A percentile compares a stretch with the other conserved stretches of the same genome.
These are phyloP conservation scores for Alviniconcha marisindica DNA, from an alignment of 1,140 invertebrate genomes.

Conservation along the genomic window DNA sequence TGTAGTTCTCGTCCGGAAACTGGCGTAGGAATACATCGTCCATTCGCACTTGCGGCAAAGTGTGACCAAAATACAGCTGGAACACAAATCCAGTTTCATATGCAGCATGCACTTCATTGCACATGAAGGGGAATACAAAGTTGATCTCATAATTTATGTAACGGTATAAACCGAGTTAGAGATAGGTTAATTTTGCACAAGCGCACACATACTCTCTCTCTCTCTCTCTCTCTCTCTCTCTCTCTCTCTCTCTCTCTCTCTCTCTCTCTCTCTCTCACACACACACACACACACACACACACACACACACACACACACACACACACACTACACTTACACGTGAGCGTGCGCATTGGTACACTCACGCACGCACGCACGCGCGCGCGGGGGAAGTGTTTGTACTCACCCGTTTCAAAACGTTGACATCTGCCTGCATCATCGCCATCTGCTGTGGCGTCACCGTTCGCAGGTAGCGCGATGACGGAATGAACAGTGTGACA, in stretches of 20 bases:
- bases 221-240: constrained; percentile 10
- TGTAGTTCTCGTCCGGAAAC: constrained; percentile 46
- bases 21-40: constrained; percentile 57
- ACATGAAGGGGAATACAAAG: too few relatives aligned
- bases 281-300: neutral
- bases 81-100: neutral
- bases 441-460: constrained; percentile 43
- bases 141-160: too few relatives aligned
- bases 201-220: neutral
- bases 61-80: constrained; percentile 64
- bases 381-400: too few relatives aligned
- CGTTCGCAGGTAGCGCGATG: constrained; percentile 51
- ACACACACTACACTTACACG: neutral
- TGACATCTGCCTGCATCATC: constrained; percentile 48
- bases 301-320: neutral
- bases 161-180: too few relatives aligned
- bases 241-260: neutral
- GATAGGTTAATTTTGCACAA: too few relatives aligned
- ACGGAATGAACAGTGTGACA: constrained; percentile 66
- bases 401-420: constrained; percentile 58
- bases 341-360: neutral
- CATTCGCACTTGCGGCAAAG: constrained; percentile 54
- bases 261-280: neutral
- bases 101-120: neutral
- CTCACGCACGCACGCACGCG: neutral